Conservation (phyloP, 2,888 invertebrate species). For the Cryptocheilus praepositus region DNA sequence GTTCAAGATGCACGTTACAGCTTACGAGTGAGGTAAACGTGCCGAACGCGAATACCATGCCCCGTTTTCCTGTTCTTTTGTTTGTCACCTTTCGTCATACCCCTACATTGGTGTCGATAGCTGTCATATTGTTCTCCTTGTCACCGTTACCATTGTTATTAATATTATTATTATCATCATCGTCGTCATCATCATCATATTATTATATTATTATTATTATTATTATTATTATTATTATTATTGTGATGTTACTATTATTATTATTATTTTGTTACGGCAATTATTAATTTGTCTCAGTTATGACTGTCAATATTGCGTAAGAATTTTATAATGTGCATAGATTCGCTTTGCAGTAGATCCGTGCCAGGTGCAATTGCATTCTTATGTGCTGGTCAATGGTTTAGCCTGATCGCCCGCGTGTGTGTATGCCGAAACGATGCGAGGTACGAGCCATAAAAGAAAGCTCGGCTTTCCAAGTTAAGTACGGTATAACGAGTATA, state of each 20-base stretch:
- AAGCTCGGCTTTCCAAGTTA: neutral
- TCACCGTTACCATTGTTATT: slow-evolving; percentile 23
- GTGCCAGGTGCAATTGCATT: slow-evolving; percentile 54
- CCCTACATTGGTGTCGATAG: too few species aligned
- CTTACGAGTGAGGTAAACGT: too few species aligned
- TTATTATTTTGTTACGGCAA: slow-evolving; percentile 20
- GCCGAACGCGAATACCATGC: neutral
- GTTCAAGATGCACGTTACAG: slow-evolving; percentile 32
- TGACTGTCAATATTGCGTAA: slow-evolving; percentile 20
- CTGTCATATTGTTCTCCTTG: too few species aligned
- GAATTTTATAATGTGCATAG: slow-evolving; percentile 38
- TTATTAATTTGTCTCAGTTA: neutral
- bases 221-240: neutral
- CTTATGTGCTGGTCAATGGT: slow-evolving; percentile 37
- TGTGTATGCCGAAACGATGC: slow-evolving; percentile 27
- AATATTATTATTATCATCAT: slow-evolving; percentile 30
- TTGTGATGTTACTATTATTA: slow-evolving; percentile 18
- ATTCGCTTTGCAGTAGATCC: slow-evolving; percentile 54
- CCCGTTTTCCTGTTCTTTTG: neutral
- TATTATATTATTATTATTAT: slow-evolving; percentile 23
- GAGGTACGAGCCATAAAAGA: slow-evolving; percentile 15
- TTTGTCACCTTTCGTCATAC: too few species aligned
- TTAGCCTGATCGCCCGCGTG: slow-evolving; percentile 8
- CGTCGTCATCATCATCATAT: slow-evolving; percentile 6
- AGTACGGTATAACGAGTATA: neutral